A percentile compares a stretch with the other conserved stretches of the same genome.
phyloP scores from a whole-genome alignment of 2,888 invertebrate genomes.

The Deilephila porcellus region DNA sequence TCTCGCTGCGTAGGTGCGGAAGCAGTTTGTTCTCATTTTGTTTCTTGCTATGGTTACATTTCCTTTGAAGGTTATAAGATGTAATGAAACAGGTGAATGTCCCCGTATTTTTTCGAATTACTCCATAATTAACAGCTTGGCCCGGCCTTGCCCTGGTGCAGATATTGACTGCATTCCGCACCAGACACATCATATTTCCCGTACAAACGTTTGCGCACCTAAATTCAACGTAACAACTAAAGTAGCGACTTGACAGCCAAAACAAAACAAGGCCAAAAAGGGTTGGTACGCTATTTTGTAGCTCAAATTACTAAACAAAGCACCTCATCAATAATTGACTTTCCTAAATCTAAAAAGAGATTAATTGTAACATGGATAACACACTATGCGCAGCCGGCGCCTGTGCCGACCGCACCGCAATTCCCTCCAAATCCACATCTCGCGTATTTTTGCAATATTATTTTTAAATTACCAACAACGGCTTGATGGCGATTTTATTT shows the following conservation, averaged over 20 bases:
- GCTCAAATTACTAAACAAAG: no score
- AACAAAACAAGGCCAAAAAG: no score
- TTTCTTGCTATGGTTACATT: conserved; percentile 25
- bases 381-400: conserved; percentile 51
- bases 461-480: conserved; percentile 78
- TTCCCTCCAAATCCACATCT: conserved; percentile 71
- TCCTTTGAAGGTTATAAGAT: not conserved
- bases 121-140: no score
- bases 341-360: not conserved
- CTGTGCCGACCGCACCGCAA: conserved; percentile 63
- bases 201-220: no score
- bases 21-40: conserved; percentile 36
- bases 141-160: no score
- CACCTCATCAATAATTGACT: no score
- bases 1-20: conserved; percentile 31
- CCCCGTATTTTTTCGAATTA: not conserved
- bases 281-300: no score
- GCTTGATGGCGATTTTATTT: conserved; percentile 82
- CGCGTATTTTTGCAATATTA: conserved; percentile 77
- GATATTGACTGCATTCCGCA: no score
- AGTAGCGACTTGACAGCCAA: no score
- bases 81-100: not conserved
- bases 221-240: no score
- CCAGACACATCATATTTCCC: no score
- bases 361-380: not conserved